Evolutionary conservation across 2,888 invertebrate genomes (phyloP).

Genomic region (Entomobrya multifasciata): DNA sequence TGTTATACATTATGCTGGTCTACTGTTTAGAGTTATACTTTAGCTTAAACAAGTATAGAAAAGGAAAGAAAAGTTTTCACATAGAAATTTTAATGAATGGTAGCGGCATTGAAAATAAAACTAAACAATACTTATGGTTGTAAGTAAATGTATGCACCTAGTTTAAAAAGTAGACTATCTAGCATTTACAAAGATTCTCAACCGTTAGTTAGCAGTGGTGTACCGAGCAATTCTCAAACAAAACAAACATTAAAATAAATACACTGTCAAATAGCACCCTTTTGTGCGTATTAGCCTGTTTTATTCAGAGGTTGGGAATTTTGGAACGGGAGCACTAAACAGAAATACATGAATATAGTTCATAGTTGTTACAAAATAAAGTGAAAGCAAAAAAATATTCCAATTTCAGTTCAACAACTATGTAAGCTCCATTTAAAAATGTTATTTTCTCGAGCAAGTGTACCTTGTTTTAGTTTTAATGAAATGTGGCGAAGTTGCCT

Average conservation of each 20-base stretch:
- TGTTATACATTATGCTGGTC: neutral
- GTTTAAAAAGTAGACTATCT: neutral
- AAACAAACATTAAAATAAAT: slow-evolving; percentile 33
- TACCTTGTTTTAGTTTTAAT: too few relatives aligned
- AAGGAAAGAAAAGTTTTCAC: slow-evolving; percentile 11
- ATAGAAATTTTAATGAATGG: slow-evolving; percentile 29
- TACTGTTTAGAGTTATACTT: neutral
- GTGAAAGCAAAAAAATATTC: neutral
- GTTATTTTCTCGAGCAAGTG: too few relatives aligned
- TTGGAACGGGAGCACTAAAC: neutral
- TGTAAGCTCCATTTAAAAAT: too few relatives aligned
- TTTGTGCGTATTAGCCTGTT: neutral
- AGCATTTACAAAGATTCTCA: neutral
- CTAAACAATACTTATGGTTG: neutral
- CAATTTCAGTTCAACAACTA: neutral
- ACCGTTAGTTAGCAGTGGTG: slow-evolving; percentile 3
- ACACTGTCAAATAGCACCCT: slow-evolving; percentile 8
- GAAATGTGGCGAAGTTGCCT: too few relatives aligned
- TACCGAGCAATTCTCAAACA: neutral
- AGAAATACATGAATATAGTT: neutral
- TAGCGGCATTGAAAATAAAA: slow-evolving; percentile 25
- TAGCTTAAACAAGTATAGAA: neutral
- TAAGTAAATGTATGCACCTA: neutral
- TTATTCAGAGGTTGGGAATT: neutral
- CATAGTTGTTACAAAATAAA: neutral